Evolutionary conservation across 2,113 vertebrate genomes (phyloP).

Genomic region (Scartelaos histophorus): DNA sequence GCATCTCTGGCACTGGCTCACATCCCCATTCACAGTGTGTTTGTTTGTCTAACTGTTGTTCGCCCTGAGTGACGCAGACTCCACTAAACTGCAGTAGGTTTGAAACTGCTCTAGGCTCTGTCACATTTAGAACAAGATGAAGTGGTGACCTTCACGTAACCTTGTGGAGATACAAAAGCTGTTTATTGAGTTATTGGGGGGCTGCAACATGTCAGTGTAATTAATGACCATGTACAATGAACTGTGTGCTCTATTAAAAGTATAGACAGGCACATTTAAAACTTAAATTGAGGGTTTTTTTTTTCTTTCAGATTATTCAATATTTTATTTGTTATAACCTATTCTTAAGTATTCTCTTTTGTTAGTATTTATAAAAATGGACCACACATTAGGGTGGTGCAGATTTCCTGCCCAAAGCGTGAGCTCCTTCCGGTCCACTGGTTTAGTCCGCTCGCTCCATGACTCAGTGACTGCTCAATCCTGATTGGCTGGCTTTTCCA

Average conservation of each 20-base stretch:
- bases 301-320: background rate
- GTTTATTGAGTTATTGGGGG: conserved; percentile 18
- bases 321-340: background rate
- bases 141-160: conserved; percentile 66
- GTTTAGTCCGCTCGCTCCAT: conserved; percentile 40
- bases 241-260: background rate
- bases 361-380: conserved; percentile 19
- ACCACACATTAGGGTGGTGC: conserved; percentile 24
- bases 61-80: conserved; percentile 6
- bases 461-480: conserved; percentile 54
- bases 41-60: conserved; percentile 42
- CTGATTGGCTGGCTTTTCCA: conserved; percentile 63
- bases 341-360: conserved; percentile 7
- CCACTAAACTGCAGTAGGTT: conserved; percentile 6
- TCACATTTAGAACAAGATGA: conserved; percentile 9
- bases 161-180: conserved; percentile 33
- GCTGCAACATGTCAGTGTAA: conserved; percentile 15
- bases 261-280: background rate
- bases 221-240: background rate
- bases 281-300: background rate
- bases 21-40: conserved; percentile 45
- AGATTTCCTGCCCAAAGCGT: conserved; percentile 38
- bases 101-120: conserved; percentile 5
- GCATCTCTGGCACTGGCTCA: conserved; percentile 40
- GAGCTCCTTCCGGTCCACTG: conserved; percentile 58